Conservation (phyloP, 1,140 invertebrate genomes). For the Fopius arisanus region DNA sequence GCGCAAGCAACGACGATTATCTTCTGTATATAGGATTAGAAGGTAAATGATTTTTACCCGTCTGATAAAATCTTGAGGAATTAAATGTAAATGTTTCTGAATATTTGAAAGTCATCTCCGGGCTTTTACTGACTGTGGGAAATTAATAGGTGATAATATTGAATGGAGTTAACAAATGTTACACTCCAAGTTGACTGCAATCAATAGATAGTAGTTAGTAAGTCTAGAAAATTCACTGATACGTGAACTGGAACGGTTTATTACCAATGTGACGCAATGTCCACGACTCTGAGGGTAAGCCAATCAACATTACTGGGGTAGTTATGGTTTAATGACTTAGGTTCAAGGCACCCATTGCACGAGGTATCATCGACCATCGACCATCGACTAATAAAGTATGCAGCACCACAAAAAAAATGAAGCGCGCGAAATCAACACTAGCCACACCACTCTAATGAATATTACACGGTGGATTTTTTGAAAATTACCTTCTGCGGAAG, state of each 20-base stretch:
- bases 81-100: too few relatives aligned
- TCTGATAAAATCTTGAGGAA: too few relatives aligned
- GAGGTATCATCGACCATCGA: neutral
- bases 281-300: neutral
- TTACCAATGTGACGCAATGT: slow-evolving; percentile 28
- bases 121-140: neutral
- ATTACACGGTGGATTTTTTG: neutral
- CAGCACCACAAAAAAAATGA: neutral
- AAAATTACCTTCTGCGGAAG: neutral
- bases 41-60: too few relatives aligned
- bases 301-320: neutral
- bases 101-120: neutral
- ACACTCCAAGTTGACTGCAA: neutral
- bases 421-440: neutral
- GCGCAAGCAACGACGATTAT: too few relatives aligned
- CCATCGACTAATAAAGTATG: neutral
- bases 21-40: too few relatives aligned
- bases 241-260: slow-evolving; percentile 32
- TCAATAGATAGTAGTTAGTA: neutral
- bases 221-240: neutral
- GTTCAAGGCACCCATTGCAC: neutral
- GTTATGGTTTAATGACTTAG: neutral
- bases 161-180: too few relatives aligned
- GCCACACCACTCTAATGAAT: neutral
- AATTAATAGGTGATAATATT: neutral